Evolutionary conservation across 2,888 invertebrate species (phyloP).

Genomic region (Clivina fossor): DNA sequence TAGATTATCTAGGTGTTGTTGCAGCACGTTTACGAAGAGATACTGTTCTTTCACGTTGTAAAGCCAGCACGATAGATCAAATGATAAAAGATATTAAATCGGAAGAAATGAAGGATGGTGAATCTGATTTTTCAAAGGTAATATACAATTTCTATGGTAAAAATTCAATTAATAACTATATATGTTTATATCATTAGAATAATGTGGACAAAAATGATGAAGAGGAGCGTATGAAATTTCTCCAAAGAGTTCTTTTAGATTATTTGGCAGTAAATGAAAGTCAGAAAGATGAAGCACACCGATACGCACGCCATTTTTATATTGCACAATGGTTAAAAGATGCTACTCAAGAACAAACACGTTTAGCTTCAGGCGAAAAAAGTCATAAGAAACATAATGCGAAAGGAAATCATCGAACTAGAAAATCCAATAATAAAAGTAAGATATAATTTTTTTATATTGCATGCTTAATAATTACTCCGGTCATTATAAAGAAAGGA

Average conservation of each 20-base stretch:
- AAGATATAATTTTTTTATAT: conserved; percentile 47
- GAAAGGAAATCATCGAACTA: conserved; percentile 49
- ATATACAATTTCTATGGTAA: too few species aligned
- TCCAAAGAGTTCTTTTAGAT: conserved; percentile 87
- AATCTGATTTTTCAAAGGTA: conserved; percentile 53
- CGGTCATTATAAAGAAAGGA: too few species aligned
- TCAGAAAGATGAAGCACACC: conserved; percentile 83
- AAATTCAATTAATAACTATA: too few species aligned
- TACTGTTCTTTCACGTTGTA: conserved; percentile 84
- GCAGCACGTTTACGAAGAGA: conserved; percentile 92
- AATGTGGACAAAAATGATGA: conserved; percentile 70
- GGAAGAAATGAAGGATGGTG: conserved; percentile 81
- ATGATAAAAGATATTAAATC: conserved; percentile 87
- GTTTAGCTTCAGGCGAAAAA: conserved; percentile 66
- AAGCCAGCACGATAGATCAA: conserved; percentile 87
- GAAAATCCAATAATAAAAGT: conserved; percentile 40
- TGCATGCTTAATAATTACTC: conserved; percentile 41
- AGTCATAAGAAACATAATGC: conserved; percentile 54
- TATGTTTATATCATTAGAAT: conserved; percentile 54
- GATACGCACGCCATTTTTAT: conserved; percentile 93
- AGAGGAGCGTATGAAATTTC: conserved; percentile 82
- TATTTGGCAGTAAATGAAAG: conserved; percentile 91
- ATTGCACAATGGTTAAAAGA: conserved; percentile 95
- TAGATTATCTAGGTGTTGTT: conserved; percentile 98
- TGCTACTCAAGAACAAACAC: conserved; percentile 71